phyloP scores from a whole-genome alignment of 2,113 vertebrate species.

The Bostrychus sinensis region DNA sequence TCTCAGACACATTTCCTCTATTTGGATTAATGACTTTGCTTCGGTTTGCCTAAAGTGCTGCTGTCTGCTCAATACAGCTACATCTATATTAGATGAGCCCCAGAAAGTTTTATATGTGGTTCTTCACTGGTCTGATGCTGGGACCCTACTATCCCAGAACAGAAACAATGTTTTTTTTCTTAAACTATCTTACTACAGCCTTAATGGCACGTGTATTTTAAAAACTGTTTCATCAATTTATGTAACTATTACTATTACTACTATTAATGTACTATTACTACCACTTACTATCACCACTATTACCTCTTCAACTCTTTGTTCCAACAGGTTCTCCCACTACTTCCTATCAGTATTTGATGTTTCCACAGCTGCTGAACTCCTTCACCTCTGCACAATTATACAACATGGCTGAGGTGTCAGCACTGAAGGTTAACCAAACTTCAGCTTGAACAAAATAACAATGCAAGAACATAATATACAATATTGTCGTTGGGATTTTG shows the following conservation, averaged over 20 bases:
- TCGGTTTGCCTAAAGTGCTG: not conserved
- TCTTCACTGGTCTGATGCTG: no score
- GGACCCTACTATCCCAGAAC: no score
- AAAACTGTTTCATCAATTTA: no score
- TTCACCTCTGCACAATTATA: not conserved
- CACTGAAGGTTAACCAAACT: not conserved
- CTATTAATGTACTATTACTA: no score
- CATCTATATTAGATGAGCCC: not conserved
- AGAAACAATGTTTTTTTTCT: no score
- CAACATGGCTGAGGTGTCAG: not conserved
- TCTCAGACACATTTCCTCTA: not conserved
- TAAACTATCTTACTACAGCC: no score
- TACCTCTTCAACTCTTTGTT: not conserved
- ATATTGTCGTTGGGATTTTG: not conserved
- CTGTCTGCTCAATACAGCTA: not conserved
- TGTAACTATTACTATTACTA: no score
- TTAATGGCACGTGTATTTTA: no score
- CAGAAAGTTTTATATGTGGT: not conserved
- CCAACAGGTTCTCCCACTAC: constrained; percentile 7
- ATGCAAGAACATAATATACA: not conserved
- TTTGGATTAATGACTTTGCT: not conserved
- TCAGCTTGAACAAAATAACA: not conserved
- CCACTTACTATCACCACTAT: no score
- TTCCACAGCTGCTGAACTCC: constrained; percentile 31
- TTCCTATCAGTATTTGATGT: constrained; percentile 33